These are phyloP conservation scores for Globodera rostochiensis DNA, from an alignment of 1,140 invertebrate genomes.

Conservation along the genomic window DNA sequence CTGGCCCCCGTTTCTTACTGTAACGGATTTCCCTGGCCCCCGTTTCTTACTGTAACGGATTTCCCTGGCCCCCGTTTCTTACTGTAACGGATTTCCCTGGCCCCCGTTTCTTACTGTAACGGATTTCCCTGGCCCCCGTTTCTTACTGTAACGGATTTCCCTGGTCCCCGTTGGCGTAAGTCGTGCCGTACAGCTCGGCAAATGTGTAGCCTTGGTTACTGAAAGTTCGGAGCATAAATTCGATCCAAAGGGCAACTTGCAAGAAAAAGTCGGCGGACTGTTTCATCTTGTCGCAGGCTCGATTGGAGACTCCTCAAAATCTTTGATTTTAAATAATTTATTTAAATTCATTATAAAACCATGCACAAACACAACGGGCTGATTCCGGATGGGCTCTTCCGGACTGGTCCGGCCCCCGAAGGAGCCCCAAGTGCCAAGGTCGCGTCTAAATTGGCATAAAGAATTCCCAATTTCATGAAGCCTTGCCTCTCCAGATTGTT, in stretches of 20 bases:
- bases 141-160: slow-evolving; percentile 57
- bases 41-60: too few species aligned
- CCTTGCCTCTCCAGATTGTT: slow-evolving; percentile 52
- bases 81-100: background rate
- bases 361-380: slow-evolving; percentile 61
- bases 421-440: slow-evolving; percentile 53
- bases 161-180: slow-evolving; percentile 62
- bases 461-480: slow-evolving; percentile 1
- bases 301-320: slow-evolving; percentile 55
- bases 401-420: slow-evolving; percentile 53
- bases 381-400: slow-evolving; percentile 48
- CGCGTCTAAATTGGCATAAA: slow-evolving; percentile 36
- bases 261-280: slow-evolving; percentile 52
- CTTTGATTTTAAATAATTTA: background rate
- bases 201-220: slow-evolving; percentile 46
- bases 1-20: too few species aligned
- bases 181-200: slow-evolving; percentile 58
- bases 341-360: background rate
- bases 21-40: too few species aligned
- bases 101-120: background rate
- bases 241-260: slow-evolving; percentile 28
- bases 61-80: too few species aligned
- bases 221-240: background rate
- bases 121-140: background rate
- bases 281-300: slow-evolving; percentile 59